Evolutionary conservation across 1,140 invertebrate species (phyloP), one percentile per base, ranked within the genome.

Genomic region (Hestina assimilis): DNA sequence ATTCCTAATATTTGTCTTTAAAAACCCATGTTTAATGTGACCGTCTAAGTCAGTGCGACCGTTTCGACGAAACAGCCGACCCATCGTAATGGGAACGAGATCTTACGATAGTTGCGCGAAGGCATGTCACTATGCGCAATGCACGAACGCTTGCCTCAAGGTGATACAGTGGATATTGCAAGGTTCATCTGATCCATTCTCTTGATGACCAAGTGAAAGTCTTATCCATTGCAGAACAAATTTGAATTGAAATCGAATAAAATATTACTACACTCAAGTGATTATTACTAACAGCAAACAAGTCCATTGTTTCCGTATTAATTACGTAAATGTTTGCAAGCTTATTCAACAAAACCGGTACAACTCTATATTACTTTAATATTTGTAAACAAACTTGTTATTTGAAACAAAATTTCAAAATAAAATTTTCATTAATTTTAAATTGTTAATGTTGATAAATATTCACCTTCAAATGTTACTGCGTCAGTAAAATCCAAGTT

Each of bases 131-230:
- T 31, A 42, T 15, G 29, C 28, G 29, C 53, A 45, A 50, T 58
- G 66, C 67, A 56, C 73, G 52, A 58, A 69, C 72, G 66, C 69
- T 54, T 40, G 19, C 43, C 54, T 79, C 79, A 84, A 84, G 81
- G 81, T 70, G 52, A 77, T 63, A 48, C n/a, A 59, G n/a, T n/a
- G 66, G 63, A 66, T 73, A 77, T 61, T 60, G 52, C 79, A 85
- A 85, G 82, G 82, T 79, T 73, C 72, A 69, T 67, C 67, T 72
- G 63, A 76, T 74, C 74, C 79, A 53, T 79, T 85, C 82, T 77
- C 72, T 72, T 62, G 59, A 76, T 73, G 64, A 64, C 69, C 65
- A 67, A 79, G 77, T 76, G 78, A 83, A 83, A 83, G 80, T 81
- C 59, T 48, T 51, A 67, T 66, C 67, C 41, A 15, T 7, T 51